Conservation (phyloP, 92 coral and sea anemone genomes). For the Isaurus tuberculatus region DNA sequence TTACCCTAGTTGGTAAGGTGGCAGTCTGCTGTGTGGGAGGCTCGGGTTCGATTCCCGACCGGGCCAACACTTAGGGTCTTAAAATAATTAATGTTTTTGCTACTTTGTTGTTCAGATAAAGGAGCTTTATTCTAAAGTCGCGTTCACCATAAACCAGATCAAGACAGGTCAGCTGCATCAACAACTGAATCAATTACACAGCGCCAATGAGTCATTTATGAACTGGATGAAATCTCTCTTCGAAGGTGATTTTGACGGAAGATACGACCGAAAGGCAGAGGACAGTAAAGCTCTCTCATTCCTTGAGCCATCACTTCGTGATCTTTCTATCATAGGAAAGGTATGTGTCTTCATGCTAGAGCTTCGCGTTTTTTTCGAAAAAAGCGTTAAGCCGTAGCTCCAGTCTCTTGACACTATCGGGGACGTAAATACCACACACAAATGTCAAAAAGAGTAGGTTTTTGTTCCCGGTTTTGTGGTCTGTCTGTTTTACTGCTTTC, state of each 20-base stretch:
- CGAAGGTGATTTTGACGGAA: slow-evolving; percentile 62
- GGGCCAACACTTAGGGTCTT: too few species aligned
- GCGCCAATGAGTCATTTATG: slow-evolving; percentile 40
- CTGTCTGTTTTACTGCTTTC: too few species aligned
- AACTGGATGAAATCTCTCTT: slow-evolving; percentile 68
- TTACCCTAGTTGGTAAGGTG: too few species aligned
- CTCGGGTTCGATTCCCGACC: too few species aligned
- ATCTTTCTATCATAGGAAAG: slow-evolving; percentile 57
- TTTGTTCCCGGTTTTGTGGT: too few species aligned
- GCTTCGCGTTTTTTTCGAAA: too few species aligned
- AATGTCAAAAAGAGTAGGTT: too few species aligned
- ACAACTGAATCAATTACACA: slow-evolving; percentile 15
- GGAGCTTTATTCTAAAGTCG: slow-evolving; percentile 60
- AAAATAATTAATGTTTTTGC: not conserved
- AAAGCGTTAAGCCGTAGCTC: too few species aligned
- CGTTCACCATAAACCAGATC: slow-evolving; percentile 59
- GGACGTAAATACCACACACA: too few species aligned
- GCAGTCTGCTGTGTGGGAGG: too few species aligned
- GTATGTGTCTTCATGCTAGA: slow-evolving; percentile 22
- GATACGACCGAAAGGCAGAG: slow-evolving; percentile 60
- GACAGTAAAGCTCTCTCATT: slow-evolving; percentile 64
- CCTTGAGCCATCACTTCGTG: slow-evolving; percentile 65
- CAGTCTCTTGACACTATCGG: too few species aligned
- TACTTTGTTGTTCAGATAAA: slow-evolving; percentile 46
- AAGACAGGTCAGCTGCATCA: slow-evolving; percentile 30